Base-by-base conservation (phyloP, 1,140 invertebrate species). In the Aphelenchoides avenae region DNA sequence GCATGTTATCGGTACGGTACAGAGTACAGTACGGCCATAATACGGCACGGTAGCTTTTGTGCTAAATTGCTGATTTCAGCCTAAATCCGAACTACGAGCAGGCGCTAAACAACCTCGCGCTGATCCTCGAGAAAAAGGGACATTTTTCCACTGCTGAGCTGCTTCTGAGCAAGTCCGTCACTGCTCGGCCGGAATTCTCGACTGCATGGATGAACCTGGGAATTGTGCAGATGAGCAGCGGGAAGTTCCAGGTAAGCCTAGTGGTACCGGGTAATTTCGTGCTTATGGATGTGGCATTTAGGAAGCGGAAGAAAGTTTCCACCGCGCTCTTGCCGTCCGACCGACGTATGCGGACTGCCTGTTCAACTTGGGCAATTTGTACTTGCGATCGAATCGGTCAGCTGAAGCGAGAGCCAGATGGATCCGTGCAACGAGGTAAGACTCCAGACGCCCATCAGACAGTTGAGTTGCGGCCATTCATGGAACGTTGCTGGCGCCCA, bases 171-270 rank as follows among this genome's bases (percentile, higher is more conserved):
- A 82, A 82, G 74, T 89, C 91, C 42, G 79, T 93, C 6, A 68
- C 80, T 51, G 78, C 87, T 1, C n/a, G 36, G 65, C 80, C 84
- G 46, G 85, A 88, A 71, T 96, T 95, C 83, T 86, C 91, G 5
- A 87, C 89, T 13, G 91, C 90, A 2, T 96, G 91, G 91, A 96
- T 95, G 91, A 96, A 97, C 80, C 80, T 95, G 20, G 91, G 91
- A 11, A 94, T 94, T 66, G 86, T 93, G 40, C 81, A 91, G 57
- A 85, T 89, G 2, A 83, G 84, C 13, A 79, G 86, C 37, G 85
- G 86, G 57, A 84, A 86, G 64, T 84, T 83, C 56, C 70, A 83
- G 15, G 84, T 87, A 71, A 85, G n/a, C 30, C 9, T 20, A 1
- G 11, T 5, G 9, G 9, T 18, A 42, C 15, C 5, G 3, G 11